These are phyloP conservation scores for Lamellibrachia luymesi DNA, from an alignment of 1,140 invertebrate species.

Conservation along the genomic window DNA sequence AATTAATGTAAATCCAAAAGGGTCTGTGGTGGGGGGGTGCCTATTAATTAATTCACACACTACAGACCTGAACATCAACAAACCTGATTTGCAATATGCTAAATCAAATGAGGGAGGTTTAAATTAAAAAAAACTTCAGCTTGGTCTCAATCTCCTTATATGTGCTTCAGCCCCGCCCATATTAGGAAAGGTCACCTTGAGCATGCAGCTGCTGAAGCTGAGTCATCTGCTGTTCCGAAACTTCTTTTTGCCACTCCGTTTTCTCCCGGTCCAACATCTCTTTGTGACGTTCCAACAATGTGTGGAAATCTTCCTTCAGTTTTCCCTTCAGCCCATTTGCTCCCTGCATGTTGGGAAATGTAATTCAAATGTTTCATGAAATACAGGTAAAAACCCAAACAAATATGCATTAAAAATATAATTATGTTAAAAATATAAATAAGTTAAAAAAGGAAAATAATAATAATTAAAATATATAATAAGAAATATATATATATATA, in stretches of 20 bases:
- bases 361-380: not conserved
- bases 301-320: constrained; percentile 16
- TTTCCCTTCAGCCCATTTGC: constrained; percentile 7
- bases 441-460: not conserved
- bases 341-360: constrained; percentile 6
- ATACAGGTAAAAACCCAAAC: not conserved
- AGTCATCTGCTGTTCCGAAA: not conserved
- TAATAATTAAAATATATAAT: no score
- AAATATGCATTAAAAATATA: not conserved
- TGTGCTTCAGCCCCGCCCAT: not conserved
- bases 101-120: no score
- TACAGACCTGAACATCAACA: no score
- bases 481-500: no score
- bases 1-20: no score
- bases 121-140: not conserved
- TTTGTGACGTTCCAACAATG: constrained; percentile 11
- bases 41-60: no score
- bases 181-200: not conserved
- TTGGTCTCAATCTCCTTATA: not conserved
- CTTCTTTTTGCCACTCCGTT: not conserved
- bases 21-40: no score
- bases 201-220: not conserved
- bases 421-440: no score
- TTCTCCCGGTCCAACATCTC: not conserved
- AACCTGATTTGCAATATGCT: no score